These are phyloP conservation scores for Antheraea assamensis DNA, from an alignment of 2,888 invertebrate species.

Conservation along the genomic window DNA sequence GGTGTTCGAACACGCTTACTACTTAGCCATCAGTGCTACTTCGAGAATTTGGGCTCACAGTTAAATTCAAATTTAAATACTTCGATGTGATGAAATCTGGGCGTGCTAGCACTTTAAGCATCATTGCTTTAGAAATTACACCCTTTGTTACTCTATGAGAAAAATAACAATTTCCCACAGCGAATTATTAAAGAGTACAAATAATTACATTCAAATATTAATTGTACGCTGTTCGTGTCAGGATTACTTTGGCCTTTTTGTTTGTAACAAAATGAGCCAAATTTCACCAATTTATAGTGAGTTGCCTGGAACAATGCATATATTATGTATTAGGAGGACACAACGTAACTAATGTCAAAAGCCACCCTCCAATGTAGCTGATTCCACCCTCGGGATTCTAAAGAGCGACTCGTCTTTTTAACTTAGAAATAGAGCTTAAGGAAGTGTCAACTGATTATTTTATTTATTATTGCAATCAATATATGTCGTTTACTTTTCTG, in stretches of 20 bases:
- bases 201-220: not conserved
- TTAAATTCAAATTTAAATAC: no score
- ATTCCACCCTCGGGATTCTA: constrained; percentile 55
- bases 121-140: no score
- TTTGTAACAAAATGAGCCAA: not conserved
- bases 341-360: constrained; percentile 49
- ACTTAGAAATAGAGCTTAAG: constrained; percentile 38
- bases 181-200: no score
- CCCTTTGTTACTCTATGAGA: no score
- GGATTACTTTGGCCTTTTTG: not conserved
- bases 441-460: constrained; percentile 38
- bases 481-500: not conserved
- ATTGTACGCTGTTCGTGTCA: not conserved
- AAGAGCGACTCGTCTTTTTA: constrained; percentile 36
- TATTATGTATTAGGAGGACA: constrained; percentile 52
- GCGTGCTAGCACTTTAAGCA: no score
- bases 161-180: no score
- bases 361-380: constrained; percentile 55
- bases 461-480: not conserved
- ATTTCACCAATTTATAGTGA: constrained; percentile 45
- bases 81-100: no score
- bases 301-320: constrained; percentile 55
- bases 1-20: no score
- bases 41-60: no score
- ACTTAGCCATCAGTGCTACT: no score